phyloP scores from a whole-genome alignment of 2,888 invertebrate species.

The Auanema freiburgensis region DNA sequence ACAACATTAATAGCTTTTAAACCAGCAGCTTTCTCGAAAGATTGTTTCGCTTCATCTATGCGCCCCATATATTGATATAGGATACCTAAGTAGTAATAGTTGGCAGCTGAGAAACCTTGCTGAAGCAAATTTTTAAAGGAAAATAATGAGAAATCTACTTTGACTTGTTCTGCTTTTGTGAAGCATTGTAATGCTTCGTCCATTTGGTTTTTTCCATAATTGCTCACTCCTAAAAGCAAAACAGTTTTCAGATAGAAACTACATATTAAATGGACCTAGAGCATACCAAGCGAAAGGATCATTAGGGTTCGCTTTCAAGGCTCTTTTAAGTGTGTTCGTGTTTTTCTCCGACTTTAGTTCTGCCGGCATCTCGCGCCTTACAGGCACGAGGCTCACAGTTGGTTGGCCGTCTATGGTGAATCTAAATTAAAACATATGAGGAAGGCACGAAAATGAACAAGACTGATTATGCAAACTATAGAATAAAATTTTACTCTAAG shows the following conservation, averaged over 20 bases:
- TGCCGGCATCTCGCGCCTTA: no score
- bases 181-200: constrained; percentile 28
- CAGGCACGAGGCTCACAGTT: no score
- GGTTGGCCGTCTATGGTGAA: no score
- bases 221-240: constrained; percentile 22
- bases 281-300: constrained; percentile 34
- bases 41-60: constrained; percentile 15
- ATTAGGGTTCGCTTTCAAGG: constrained; percentile 29
- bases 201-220: constrained; percentile 17
- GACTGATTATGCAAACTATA: no score
- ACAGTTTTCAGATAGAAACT: background rate
- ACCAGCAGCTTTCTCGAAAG: constrained; percentile 17
- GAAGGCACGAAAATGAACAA: no score
- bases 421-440: no score
- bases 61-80: constrained; percentile 18
- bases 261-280: no score
- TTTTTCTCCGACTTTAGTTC: no score
- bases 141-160: constrained; percentile 13
- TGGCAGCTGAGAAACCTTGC: constrained; percentile 27
- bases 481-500: no score
- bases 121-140: background rate
- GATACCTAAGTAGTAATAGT: constrained; percentile 27
- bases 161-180: constrained; percentile 24
- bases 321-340: background rate
- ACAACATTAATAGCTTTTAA: constrained; percentile 24